Base-by-base conservation (phyloP, 2,888 invertebrate species). In the Cepaea hortensis region DNA sequence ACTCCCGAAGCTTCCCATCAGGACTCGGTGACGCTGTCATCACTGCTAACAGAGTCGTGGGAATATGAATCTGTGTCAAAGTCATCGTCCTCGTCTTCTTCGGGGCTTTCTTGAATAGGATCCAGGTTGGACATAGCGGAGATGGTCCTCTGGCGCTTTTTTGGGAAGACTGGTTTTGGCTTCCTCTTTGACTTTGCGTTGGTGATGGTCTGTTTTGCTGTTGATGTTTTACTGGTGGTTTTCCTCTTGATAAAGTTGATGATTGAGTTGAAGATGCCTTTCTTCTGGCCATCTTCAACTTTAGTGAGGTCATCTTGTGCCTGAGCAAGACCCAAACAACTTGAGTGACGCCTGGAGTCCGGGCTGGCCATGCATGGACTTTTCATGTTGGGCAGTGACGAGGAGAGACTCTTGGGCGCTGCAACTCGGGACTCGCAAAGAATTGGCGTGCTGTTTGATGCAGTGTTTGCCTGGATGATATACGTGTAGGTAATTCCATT, bases 61-160 rank as follows among this genome's bases (percentile, higher is more conserved):
- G 90, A 90, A 87, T 92, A 92, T 18, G 92, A 92, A 46, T 91
- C 90, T 9, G 87, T 83, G 61, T 91, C 91, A 18, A 90, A 89
- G n/a, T 90, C 90, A 18, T 91, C 91, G 55, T 91, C 91, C 35
- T 91, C 91, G 48, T 91, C 91, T 23, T 93, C 93, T 77, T 93
- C 92, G 18, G 92, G 92, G 70, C 91, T 91, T 86, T 93, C 93
- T 88, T 91, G 91, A 72, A 93, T 93, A 11, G 93, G 92, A 87
- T 93, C 92, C 89, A 93, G 88, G 88, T 93, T 93, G 18, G 93
- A 93, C 91, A 92, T 92, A 65, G 91, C 91, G 3, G 93, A 93
- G 48, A 93, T 91, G 3, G 92, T 93, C 85, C 93, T 90, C 85
- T 93, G 92, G 23, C 93, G 90, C 89, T 93, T 93, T 86, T 92